phyloP scores from a whole-genome alignment of 2,113 vertebrate species.

The Arothron firmamentum region DNA sequence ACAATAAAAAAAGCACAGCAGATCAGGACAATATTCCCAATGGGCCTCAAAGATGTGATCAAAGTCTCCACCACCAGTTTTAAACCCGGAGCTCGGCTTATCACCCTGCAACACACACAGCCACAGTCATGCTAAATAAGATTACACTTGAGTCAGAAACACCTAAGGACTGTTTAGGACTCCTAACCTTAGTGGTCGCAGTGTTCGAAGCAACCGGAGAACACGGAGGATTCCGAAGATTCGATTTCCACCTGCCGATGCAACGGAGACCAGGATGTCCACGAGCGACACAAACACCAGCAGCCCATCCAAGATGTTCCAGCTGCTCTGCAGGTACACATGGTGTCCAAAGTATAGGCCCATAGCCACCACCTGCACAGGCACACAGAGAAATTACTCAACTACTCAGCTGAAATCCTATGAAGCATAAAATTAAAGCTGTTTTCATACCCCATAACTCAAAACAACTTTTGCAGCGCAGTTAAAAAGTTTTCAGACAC shows the following conservation, averaged over 20 bases:
- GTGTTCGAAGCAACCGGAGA: conserved; percentile 87
- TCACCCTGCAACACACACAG: conserved; percentile 79
- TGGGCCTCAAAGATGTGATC: conserved; percentile 94
- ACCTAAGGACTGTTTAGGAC: neutral
- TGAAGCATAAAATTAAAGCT: conserved; percentile 18
- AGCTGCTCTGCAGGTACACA: conserved; percentile 93
- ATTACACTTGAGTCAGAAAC: neutral
- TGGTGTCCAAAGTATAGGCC: conserved; percentile 85
- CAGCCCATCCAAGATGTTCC: conserved; percentile 93
- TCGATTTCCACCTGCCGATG: conserved; percentile 88
- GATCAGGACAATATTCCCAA: conserved; percentile 97
- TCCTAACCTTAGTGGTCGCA: conserved; percentile 87
- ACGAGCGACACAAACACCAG: conserved; percentile 93
- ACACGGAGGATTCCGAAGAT: conserved; percentile 93
- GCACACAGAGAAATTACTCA: conserved; percentile 17
- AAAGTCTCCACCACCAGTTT: conserved; percentile 98
- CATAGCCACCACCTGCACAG: conserved; percentile 83
- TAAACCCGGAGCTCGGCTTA: conserved; percentile 93
- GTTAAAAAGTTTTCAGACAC: too few species aligned
- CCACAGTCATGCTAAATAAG: conserved; percentile 3
- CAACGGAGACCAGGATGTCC: conserved; percentile 92
- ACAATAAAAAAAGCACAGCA: conserved; percentile 99
- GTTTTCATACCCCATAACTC: conserved; percentile 11
- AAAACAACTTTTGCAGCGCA: conserved; percentile 29
- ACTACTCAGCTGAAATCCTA: conserved; percentile 23